A percentile compares a stretch with the other conserved stretches of the same genome.
phyloP scores from a whole-genome alignment of 2,113 vertebrate genomes.

The Origma solitaria region DNA sequence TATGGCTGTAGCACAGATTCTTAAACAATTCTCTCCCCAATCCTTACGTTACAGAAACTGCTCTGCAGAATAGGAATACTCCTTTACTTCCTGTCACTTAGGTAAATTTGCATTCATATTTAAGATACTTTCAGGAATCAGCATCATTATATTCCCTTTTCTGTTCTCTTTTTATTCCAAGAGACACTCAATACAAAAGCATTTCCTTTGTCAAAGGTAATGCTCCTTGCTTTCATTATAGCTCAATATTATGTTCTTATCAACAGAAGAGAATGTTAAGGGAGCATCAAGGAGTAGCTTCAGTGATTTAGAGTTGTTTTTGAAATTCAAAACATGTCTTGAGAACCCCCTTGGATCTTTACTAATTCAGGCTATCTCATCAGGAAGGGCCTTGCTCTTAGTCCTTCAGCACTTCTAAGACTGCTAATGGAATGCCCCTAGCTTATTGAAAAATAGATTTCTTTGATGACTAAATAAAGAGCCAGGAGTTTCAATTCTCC shows the following conservation, averaged over 20 bases:
- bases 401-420: not conserved
- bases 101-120: not conserved
- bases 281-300: not conserved
- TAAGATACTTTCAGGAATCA: not conserved
- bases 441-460: constrained; percentile 3
- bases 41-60: not conserved
- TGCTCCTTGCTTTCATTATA: not conserved
- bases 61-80: not conserved
- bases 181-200: not conserved
- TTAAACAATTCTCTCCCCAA: not conserved
- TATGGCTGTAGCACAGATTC: not conserved
- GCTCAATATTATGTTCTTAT: not conserved
- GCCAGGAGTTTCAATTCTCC: not conserved
- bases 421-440: not conserved
- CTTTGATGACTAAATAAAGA: constrained; percentile 34
- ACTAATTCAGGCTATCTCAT: constrained; percentile 7
- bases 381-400: not conserved
- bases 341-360: not conserved
- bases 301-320: not conserved
- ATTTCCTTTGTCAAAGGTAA: not conserved
- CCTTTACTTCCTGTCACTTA: not conserved
- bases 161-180: not conserved
- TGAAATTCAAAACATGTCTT: not conserved
- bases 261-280: not conserved
- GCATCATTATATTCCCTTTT: not conserved